phyloP scores from a whole-genome alignment of 2,888 invertebrate species.

The Agonum fuliginosum region DNA sequence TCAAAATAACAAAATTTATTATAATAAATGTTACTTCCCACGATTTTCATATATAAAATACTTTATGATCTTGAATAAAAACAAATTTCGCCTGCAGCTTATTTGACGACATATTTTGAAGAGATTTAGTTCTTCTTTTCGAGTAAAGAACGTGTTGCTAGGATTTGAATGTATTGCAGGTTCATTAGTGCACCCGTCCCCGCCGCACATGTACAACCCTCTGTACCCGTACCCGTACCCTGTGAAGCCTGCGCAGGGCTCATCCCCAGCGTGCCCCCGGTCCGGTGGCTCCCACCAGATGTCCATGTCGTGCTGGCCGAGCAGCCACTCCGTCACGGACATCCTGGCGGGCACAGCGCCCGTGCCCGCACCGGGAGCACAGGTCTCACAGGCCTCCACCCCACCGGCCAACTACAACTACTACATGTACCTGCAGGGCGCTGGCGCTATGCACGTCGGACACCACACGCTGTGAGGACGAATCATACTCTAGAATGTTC shows the following conservation, averaged over 20 bases:
- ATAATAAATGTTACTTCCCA: too few relatives aligned
- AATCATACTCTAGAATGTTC: too few relatives aligned
- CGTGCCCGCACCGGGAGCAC: constrained; percentile 70
- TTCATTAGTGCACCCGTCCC: constrained; percentile 66
- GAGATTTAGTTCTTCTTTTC: too few relatives aligned
- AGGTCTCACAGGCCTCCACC: constrained; percentile 71
- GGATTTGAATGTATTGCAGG: too few relatives aligned
- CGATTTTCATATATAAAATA: too few relatives aligned
- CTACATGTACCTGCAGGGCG: constrained; percentile 79
- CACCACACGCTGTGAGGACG: neutral
- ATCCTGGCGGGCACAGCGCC: constrained; percentile 75
- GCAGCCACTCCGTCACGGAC: constrained; percentile 77
- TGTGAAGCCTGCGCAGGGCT: constrained; percentile 61
- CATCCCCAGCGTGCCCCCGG: constrained; percentile 63
- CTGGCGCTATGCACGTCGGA: constrained; percentile 57
- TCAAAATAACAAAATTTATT: too few relatives aligned
- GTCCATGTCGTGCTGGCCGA: constrained; percentile 74
- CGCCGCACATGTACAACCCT: constrained; percentile 75
- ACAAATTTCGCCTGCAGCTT: too few relatives aligned
- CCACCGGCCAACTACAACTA: constrained; percentile 75
- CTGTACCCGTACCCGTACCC: constrained; percentile 64
- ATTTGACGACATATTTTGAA: too few relatives aligned
- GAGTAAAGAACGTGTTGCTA: too few relatives aligned
- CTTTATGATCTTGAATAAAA: too few relatives aligned
- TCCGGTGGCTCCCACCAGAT: constrained; percentile 64